phyloP scores from a whole-genome alignment of 2,888 invertebrate genomes.

The Steinernema carpocapsae region DNA sequence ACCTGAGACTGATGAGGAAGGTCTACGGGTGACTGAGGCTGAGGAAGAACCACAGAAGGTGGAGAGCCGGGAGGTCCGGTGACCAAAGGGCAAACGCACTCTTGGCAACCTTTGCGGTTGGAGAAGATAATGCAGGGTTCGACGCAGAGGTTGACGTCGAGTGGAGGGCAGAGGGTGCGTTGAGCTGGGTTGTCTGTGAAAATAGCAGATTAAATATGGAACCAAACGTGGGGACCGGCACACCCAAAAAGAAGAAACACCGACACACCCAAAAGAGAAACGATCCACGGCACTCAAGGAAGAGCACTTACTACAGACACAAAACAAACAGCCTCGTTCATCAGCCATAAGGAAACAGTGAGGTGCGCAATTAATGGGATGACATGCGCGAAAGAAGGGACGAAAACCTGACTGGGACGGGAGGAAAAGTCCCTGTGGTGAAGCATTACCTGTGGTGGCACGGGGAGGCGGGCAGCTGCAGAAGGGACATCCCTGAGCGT shows the following conservation, averaged over 20 bases:
- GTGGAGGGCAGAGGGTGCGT: conserved; percentile 52
- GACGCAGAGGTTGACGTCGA: conserved; percentile 59
- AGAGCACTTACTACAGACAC: conserved; percentile 31
- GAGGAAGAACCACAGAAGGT: conserved; percentile 36
- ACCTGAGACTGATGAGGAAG: not conserved
- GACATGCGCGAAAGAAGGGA: conserved; percentile 25
- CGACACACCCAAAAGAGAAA: conserved; percentile 25
- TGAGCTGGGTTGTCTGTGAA: conserved; percentile 38
- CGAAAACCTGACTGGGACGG: conserved; percentile 1
- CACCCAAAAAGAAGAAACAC: not conserved
- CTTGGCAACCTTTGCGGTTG: conserved; percentile 63
- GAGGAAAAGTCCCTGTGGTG: not conserved
- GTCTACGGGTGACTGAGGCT: conserved; percentile 17
- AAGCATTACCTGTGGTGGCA: conserved; percentile 34
- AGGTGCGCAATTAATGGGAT: conserved; percentile 28
- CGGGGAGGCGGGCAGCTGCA: conserved; percentile 63
- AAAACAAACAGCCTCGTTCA: conserved; percentile 28
- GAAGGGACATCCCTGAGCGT: conserved; percentile 64
- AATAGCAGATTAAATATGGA: not conserved
- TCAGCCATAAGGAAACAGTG: conserved; percentile 28
- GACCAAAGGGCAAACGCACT: conserved; percentile 63
- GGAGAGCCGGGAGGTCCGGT: conserved; percentile 26
- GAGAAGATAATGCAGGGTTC: conserved; percentile 68
- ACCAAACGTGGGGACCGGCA: not conserved
- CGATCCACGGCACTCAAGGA: not conserved